Evolutionary conservation across 1,140 invertebrate species (phyloP).

Genomic region (Macrobrachium rosenbergii): DNA sequence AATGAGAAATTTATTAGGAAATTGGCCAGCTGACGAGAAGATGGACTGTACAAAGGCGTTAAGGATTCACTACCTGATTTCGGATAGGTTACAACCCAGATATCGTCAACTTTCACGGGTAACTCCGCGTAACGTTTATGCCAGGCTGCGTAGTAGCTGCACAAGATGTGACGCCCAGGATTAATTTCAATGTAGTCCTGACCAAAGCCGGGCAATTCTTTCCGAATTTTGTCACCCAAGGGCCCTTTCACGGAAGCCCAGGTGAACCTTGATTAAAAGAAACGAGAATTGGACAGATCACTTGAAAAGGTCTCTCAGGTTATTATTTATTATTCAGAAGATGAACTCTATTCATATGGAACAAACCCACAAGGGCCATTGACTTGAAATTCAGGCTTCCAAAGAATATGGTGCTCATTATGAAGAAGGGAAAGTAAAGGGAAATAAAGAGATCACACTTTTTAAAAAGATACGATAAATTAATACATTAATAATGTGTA

Average conservation of each 20-base stretch:
- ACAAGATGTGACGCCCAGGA: background rate
- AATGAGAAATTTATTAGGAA: background rate
- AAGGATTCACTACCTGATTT: slow-evolving; percentile 13
- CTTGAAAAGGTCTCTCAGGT: too few species aligned
- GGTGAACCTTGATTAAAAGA: background rate
- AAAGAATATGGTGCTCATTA: too few species aligned
- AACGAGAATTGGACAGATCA: background rate
- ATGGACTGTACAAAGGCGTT: background rate
- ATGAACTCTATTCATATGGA: too few species aligned
- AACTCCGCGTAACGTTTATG: slow-evolving; percentile 3
- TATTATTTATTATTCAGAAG: too few species aligned
- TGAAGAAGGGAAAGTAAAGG: too few species aligned
- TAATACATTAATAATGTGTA: too few species aligned
- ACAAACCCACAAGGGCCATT: too few species aligned
- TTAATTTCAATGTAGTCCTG: slow-evolving; percentile 4
- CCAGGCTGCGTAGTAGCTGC: slow-evolving; percentile 4
- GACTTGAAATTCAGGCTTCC: too few species aligned
- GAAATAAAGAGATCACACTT: too few species aligned
- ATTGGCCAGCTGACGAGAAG: background rate
- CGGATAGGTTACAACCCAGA: slow-evolving; percentile 29
- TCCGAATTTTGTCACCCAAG: background rate
- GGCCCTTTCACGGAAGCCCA: background rate
- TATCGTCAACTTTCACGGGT: slow-evolving; percentile 9
- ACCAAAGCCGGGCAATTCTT: background rate
- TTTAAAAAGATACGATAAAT: too few species aligned